Evolutionary conservation across 2,797 vertebrate genomes (phyloP).

Genomic region (Notolabrus celidotus): DNA sequence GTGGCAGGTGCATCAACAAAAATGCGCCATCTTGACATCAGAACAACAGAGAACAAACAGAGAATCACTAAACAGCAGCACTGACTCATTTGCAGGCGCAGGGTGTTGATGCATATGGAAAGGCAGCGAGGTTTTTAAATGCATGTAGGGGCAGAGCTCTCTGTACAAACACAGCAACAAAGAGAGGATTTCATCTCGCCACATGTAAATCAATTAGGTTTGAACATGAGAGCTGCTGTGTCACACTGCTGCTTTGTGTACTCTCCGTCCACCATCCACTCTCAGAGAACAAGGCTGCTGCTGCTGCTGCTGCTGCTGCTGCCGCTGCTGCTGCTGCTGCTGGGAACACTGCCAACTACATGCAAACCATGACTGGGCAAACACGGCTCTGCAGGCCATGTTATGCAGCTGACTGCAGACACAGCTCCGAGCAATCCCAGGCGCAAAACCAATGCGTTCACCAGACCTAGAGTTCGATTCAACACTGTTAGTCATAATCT

Average conservation of each 20-base stretch:
- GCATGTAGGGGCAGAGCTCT: not conserved
- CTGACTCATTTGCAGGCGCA: conserved; percentile 51
- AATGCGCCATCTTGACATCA: conserved; percentile 16
- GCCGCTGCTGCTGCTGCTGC: conserved; percentile 44
- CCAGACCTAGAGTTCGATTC: conserved; percentile 19
- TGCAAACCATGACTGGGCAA: conserved; percentile 65
- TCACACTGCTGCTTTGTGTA: conserved; percentile 69
- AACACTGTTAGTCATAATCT: conserved; percentile 37
- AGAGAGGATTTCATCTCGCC: conserved; percentile 35
- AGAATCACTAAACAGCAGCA: conserved; percentile 25
- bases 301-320: conserved; percentile 10
- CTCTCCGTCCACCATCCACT: conserved; percentile 50
- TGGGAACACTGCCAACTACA: conserved; percentile 63
- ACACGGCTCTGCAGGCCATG: conserved; percentile 36
- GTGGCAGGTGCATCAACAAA: conserved; percentile 34
- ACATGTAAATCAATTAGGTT: conserved; percentile 65
- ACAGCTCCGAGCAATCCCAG: conserved; percentile 9
- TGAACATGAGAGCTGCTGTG: conserved; percentile 58
- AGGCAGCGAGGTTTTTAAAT: not conserved
- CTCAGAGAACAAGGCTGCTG: conserved; percentile 28
- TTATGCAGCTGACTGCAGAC: conserved; percentile 41
- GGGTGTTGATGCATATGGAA: conserved; percentile 7
- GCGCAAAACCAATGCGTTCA: conserved; percentile 32
- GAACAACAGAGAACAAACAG: conserved; percentile 1
- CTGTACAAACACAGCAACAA: conserved; percentile 12